Conservation (phyloP, 1,140 invertebrate genomes). For the Sitobion miscanthi region DNA sequence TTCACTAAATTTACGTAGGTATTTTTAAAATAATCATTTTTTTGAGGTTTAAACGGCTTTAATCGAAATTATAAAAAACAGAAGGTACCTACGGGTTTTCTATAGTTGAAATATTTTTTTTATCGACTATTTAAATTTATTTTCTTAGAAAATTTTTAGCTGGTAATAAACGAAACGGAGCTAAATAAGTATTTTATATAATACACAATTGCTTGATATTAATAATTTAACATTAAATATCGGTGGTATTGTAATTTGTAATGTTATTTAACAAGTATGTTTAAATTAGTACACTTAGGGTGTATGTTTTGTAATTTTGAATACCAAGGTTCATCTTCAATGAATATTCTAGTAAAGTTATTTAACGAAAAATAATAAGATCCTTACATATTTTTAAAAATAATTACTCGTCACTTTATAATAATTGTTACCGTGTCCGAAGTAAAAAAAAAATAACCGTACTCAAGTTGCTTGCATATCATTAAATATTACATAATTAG, state of each 20-base stretch:
- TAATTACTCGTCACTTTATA: background rate
- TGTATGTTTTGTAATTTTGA: background rate
- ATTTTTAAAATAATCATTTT: background rate
- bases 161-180: too few relatives aligned
- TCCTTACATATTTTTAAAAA: background rate
- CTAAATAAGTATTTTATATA: too few relatives aligned
- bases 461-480: background rate
- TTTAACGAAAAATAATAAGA: background rate
- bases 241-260: background rate
- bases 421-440: background rate
- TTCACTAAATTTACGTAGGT: background rate
- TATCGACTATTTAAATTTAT: background rate
- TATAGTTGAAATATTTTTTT: background rate
- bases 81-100: too few relatives aligned
- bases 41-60: too few relatives aligned
- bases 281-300: background rate
- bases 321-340: background rate
- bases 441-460: slow-evolving; percentile 26
- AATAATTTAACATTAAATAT: too few relatives aligned
- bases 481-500: slow-evolving; percentile 19
- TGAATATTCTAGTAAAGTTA: background rate
- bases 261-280: background rate
- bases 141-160: background rate
- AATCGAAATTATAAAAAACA: too few relatives aligned
- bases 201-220: too few relatives aligned